Base-by-base conservation (phyloP, 2,888 invertebrate genomes). In the Eretmocerus hayati region DNA sequence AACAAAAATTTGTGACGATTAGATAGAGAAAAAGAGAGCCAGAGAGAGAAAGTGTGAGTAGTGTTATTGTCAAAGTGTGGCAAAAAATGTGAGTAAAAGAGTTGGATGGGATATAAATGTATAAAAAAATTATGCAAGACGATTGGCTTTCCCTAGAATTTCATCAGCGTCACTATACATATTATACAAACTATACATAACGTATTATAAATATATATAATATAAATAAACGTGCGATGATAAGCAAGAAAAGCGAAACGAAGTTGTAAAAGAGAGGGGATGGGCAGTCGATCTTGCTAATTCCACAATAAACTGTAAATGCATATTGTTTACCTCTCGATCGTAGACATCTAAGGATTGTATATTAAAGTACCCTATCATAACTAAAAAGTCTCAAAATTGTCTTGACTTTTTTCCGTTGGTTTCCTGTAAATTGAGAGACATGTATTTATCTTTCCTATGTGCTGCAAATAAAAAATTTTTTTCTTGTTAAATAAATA, bases 341-440 rank as follows among this genome's bases (percentile, higher is more conserved):
- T 60, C 58, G 58, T 60, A 59, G 59, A 58, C 54, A 44, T 57
- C 58, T 51, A 54, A 58, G 57, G 55, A 61, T 61, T 61, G 59
- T 61, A 60, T 58, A 60, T 60, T 58, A 57, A 61, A 57, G 54
- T 56, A 56, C 56, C 58, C 55, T 57, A 58, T 41, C 26, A 50
- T 55, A 54, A 52, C n/a, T n/a, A n/a, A n/a, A n/a, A 58, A 58
- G 56, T 58, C 56, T 55, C 30, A 38, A 33, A 22, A 13, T 21
- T 11, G 22, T 44, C 15, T 31, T 30, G 23, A 23, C 33, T 47
- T 42, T 41, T 39, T 45, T 36, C 16, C 23, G 35, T 45, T 44
- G 20, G 26, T 32, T 50, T 41, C 46, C 43, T 48, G 33, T 53
- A 46, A 26, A 52, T 42, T 41, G 41, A 30, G 38, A 52, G 26